Percentiles rank a stretch among this genome's conserved stretches.
phyloP scores from a whole-genome alignment of 2,113 vertebrate species.

The Nicator chloris region DNA sequence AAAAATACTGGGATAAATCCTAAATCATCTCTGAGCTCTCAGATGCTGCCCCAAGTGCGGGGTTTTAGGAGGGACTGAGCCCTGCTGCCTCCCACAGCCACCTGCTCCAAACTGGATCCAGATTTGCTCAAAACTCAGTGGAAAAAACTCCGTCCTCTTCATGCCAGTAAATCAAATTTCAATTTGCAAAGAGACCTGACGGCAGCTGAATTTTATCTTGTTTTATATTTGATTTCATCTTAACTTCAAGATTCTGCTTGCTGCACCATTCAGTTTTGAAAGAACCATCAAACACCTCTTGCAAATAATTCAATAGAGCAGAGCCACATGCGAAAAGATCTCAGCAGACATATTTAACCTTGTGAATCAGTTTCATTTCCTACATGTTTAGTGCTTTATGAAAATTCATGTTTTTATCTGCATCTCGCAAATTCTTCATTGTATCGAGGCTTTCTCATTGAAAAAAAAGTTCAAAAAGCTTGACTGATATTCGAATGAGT shows the following conservation, averaged over 20 bases:
- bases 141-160: neutral
- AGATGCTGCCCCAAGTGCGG: neutral
- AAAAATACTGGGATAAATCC: neutral
- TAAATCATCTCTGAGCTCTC: neutral
- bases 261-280: neutral
- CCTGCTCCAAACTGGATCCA: neutral
- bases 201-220: neutral
- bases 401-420: slow-evolving; percentile 44
- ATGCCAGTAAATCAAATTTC: neutral
- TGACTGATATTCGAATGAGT: neutral
- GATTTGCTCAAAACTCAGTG: neutral
- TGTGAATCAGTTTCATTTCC: slow-evolving; percentile 39
- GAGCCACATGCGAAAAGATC: neutral
- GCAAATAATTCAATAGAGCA: neutral
- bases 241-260: neutral
- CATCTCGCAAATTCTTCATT: slow-evolving; percentile 3
- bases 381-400: slow-evolving; percentile 29
- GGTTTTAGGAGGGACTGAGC: neutral
- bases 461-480: slow-evolving; percentile 2
- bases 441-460: neutral
- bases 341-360: slow-evolving; percentile 30
- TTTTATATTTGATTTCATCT: slow-evolving; percentile 14
- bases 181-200: neutral
- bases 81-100: neutral
- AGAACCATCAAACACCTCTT: slow-evolving; percentile 19